Base-by-base conservation (phyloP, 2,888 invertebrate species). In the Acleris laterana region DNA sequence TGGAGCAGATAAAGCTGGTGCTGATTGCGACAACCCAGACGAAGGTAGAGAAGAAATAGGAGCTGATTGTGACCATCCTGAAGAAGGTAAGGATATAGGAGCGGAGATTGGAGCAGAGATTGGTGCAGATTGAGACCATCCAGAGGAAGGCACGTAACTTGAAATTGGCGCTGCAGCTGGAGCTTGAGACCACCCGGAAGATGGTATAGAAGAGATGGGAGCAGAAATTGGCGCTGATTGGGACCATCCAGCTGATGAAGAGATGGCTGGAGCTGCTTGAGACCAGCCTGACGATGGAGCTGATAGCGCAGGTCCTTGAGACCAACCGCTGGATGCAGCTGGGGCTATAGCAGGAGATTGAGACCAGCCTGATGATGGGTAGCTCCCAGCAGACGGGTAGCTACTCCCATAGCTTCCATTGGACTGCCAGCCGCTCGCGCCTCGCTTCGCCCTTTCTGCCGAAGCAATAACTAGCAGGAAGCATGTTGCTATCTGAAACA, bases 381-480 rank as follows among this genome's bases (percentile, higher is more conserved):
- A 70, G 25, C 69, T 63, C 22, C 62, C 44, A 49, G 59, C 53
- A 49, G 62, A 57, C 61, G 28, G 64, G 59, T 64, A 57, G 57
- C 46, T 46, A 17, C 17, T 17, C n/a, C 42, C 57, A 16, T 46
- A 57, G 57, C 46, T 19, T 17, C 49, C 49, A n/a, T 19, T 46
- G n/a, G 57, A 57, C 4, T 64, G 59, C 65, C 65, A 65, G 28
- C 65, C 63, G 32, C 46, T 46, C 44, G 28, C 56, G 0, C 65
- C 65, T n/a, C 65, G 65, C 32, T 65, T 65, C 20, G 60, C 44
- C 16, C 50, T 49, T 25, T 55, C 66, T 0, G 51, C 66, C 48
- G 66, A 66, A n/a, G 57, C 46, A 7, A 25, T 19, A 0, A 17
- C 66, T 19, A 66, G 51, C 17, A 66, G 46, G 19, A 51, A 6